Evolutionary conservation across 1,140 invertebrate species (phyloP).

Genomic region (Drosophila insularis): DNA sequence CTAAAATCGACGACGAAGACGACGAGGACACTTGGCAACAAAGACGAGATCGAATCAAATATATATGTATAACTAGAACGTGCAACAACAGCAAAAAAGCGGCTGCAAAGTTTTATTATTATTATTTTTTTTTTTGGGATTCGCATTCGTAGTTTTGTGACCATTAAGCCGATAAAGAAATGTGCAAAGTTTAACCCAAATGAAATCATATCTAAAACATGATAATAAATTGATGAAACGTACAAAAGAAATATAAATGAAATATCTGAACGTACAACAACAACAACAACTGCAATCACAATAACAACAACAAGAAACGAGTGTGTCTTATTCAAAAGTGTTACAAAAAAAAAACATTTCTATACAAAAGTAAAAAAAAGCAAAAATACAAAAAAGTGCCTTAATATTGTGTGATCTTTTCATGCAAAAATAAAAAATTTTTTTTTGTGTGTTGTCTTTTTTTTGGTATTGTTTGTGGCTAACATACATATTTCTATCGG

Average conservation of each 20-base stretch:
- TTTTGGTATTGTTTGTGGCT: conserved; percentile 14
- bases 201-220: background rate
- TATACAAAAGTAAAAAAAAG: background rate
- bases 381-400: background rate
- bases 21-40: conserved; percentile 23
- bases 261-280: background rate
- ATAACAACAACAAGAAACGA: background rate
- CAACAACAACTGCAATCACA: background rate
- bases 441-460: conserved; percentile 4
- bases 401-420: conserved; percentile 2
- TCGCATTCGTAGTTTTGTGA: conserved; percentile 39
- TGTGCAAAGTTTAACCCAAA: background rate
- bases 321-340: background rate
- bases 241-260: background rate
- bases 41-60: conserved; percentile 50
- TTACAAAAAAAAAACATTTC: background rate
- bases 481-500: background rate
- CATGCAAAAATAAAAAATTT: background rate
- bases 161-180: conserved; percentile 2
- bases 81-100: conserved; percentile 22
- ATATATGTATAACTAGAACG: conserved; percentile 18
- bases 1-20: conserved; percentile 12
- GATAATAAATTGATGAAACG: background rate
- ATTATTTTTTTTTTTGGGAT: conserved; percentile 33
- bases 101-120: background rate